Evolutionary conservation across 2,113 vertebrate species (phyloP).

Genomic region (Rhabdornis inornatus): DNA sequence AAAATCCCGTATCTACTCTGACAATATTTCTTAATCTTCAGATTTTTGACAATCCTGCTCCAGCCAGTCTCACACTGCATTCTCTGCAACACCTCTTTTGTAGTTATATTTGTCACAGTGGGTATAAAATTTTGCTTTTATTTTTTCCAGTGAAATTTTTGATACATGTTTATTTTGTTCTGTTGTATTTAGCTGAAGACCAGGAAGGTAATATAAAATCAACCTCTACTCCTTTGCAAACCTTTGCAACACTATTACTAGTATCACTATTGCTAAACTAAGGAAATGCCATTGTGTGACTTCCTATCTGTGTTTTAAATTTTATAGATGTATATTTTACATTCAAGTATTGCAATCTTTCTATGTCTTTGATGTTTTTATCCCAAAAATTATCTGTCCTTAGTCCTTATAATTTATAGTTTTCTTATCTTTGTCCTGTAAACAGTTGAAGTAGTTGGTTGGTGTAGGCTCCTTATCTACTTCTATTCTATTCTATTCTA

Average conservation of each 20-base stretch:
- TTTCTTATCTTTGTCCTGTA: neutral
- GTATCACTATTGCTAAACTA: neutral
- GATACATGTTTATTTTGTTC: neutral
- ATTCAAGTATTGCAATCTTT: neutral
- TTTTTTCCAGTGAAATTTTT: neutral
- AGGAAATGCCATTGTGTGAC: neutral
- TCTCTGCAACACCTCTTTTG: neutral
- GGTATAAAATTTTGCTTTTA: neutral
- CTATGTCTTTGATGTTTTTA: neutral
- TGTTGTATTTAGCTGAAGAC: neutral
- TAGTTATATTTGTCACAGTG: neutral
- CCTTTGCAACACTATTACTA: neutral
- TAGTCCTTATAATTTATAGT: neutral
- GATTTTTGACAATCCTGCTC: neutral
- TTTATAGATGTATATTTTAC: neutral
- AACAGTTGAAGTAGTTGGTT: neutral
- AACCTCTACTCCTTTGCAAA: neutral
- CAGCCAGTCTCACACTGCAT: rapidly evolving
- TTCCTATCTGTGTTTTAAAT: neutral
- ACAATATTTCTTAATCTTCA: neutral
- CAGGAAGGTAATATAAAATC: neutral
- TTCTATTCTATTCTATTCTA: neutral
- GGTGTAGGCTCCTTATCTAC: neutral
- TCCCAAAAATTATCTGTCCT: neutral
- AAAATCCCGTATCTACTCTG: neutral